Evolutionary conservation across 1,140 invertebrate species (phyloP).

Genomic region (Carposina sasakii): DNA sequence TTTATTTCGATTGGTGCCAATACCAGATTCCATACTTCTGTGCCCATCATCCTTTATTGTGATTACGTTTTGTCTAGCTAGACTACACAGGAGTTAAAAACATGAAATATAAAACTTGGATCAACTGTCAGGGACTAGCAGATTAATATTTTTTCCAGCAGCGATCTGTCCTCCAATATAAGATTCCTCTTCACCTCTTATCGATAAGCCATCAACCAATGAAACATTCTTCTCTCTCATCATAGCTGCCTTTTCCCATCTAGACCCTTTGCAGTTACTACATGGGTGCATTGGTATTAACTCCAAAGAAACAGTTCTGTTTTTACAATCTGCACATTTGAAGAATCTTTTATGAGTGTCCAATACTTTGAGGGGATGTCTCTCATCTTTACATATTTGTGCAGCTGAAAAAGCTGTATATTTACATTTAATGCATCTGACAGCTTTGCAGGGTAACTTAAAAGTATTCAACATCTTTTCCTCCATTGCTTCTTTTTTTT

Average conservation of each 20-base stretch:
- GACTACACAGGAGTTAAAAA: too few relatives aligned
- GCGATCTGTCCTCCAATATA: constrained; percentile 75
- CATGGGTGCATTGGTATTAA: constrained; percentile 85
- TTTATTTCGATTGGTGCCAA: too few relatives aligned
- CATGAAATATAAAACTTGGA: not conserved
- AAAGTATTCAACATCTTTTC: constrained; percentile 92
- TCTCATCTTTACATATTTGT: constrained; percentile 87
- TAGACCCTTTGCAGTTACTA: constrained; percentile 81
- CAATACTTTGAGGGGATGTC: constrained; percentile 84
- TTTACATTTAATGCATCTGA: constrained; percentile 90
- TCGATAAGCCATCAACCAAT: constrained; percentile 74
- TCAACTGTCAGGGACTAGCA: constrained; percentile 74
- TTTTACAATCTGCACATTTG: constrained; percentile 89
- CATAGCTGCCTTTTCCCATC: constrained; percentile 87
- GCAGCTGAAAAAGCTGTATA: constrained; percentile 90
- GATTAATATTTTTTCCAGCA: constrained; percentile 77
- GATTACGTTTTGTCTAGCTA: too few relatives aligned
- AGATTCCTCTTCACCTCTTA: constrained; percentile 82
- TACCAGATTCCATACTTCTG: too few relatives aligned
- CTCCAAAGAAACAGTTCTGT: constrained; percentile 85
- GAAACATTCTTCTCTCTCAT: constrained; percentile 78
- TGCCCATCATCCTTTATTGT: too few relatives aligned
- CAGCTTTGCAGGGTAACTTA: constrained; percentile 89
- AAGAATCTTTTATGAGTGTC: constrained; percentile 92
- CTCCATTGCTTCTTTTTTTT: constrained; percentile 93